Base-by-base conservation (phyloP, 1,140 invertebrate species). In the Cryptotermes secundus region DNA sequence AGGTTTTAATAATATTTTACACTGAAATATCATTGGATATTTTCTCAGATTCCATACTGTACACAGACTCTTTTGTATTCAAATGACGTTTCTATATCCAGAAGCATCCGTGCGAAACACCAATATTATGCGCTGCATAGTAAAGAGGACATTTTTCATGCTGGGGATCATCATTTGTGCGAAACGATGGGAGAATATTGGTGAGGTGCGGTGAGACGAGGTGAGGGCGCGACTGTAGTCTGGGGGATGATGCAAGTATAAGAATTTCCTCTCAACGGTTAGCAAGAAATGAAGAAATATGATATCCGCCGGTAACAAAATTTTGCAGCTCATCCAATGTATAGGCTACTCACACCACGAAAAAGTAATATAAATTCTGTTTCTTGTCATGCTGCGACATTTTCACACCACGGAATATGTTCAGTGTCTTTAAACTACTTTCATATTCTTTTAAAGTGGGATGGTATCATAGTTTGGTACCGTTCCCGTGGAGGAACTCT, bases 201-300 rank as follows among this genome's bases (percentile, higher is more conserved):
- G 59, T n/a, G 26, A 49, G 26, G 26, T 7, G 59, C n/a, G n/a
- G 59, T 72, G 59, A 72, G 26, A 31, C 9, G n/a, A 31, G 59
- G 59, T 72, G n/a, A 31, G 12, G 45, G 45, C 22, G 26, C 10
- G 14, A 72, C 16, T 72, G 59, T n/a, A n/a, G 45, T 49, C 45
- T 19, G 16, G n/a, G 14, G 31, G 59, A 72, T 72, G 59, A 72
- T 72, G 59, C 59, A 31, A 31, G 59, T 72, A 72, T 72, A 4
- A 72, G 59, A 72, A 72, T 31, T 31, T 12, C 59, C 59, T n/a
- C 59, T 72, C 59, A 72, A 72, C 59, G 6, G 59, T 72, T 72
- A 72, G 59, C 26, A 31, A n/a, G 59, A 72, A 72, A 72, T 72
- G 59, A 72, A 72, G 59, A 72, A 72, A 72, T 72, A 72, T 72